phyloP scores from a whole-genome alignment of 1,140 invertebrate genomes.

The Pteromalus puparum region DNA sequence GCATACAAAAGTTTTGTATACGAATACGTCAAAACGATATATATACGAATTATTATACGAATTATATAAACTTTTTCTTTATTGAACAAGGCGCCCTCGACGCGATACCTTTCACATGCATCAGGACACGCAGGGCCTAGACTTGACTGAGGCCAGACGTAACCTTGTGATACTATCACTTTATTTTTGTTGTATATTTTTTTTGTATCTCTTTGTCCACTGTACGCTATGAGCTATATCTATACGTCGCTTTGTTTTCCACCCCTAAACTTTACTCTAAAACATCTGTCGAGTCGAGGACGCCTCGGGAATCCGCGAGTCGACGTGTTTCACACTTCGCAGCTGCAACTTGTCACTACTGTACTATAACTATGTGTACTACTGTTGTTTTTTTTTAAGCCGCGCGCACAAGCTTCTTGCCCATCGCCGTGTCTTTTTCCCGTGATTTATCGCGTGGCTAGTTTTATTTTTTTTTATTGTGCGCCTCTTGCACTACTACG shows the following conservation, averaged over 20 bases:
- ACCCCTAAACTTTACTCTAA: background rate
- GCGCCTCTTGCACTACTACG: slow-evolving; percentile 51
- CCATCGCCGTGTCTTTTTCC: slow-evolving; percentile 44
- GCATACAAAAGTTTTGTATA: background rate
- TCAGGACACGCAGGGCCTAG: background rate
- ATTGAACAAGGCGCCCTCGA: slow-evolving; percentile 42
- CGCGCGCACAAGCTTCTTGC: slow-evolving; percentile 70
- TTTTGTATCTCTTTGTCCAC: background rate
- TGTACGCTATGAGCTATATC: slow-evolving; percentile 11
- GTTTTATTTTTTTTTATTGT: slow-evolving; percentile 35
- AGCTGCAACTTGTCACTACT: slow-evolving; percentile 76
- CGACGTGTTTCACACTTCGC: slow-evolving; percentile 69
- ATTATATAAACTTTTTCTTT: too few relatives aligned
- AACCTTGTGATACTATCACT: background rate
- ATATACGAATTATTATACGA: background rate
- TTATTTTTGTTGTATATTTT: slow-evolving; percentile 21
- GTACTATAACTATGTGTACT: slow-evolving; percentile 76
- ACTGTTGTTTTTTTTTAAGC: slow-evolving; percentile 63
- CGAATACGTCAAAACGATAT: background rate
- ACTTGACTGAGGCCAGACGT: slow-evolving; percentile 9
- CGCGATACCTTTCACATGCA: background rate
- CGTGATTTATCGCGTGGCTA: slow-evolving; percentile 43
- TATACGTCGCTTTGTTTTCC: slow-evolving; percentile 27
- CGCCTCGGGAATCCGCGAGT: slow-evolving; percentile 65
- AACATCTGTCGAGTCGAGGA: slow-evolving; percentile 51